These are phyloP conservation scores for Pristis pectinata DNA, from an alignment of 2,797 vertebrate genomes.

Conservation along the genomic window DNA sequence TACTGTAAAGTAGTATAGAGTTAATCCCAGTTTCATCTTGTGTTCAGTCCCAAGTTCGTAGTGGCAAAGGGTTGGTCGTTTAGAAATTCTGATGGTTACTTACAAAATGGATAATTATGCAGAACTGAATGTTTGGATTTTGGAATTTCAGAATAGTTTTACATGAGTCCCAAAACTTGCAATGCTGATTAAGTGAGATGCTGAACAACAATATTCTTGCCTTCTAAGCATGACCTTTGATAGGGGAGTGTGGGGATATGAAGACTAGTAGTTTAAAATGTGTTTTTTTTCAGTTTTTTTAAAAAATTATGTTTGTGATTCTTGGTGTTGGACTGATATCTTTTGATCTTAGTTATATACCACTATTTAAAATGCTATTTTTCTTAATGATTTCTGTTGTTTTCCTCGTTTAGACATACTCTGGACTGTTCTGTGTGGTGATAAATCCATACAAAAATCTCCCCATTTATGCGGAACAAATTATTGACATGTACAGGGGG, in stretches of 20 bases:
- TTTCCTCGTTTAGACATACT: constrained; percentile 76
- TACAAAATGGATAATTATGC: neutral
- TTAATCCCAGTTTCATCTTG: neutral
- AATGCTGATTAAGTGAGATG: neutral
- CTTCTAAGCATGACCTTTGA: too few relatives aligned
- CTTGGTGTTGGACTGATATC: too few relatives aligned
- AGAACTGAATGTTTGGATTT: neutral
- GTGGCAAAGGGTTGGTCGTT: neutral
- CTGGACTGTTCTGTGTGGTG: constrained; percentile 97
- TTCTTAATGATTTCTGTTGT: constrained; percentile 32
- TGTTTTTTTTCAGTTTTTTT: too few relatives aligned
- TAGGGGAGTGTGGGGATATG: too few relatives aligned
- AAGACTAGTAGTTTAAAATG: too few relatives aligned
- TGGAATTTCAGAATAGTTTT: neutral
- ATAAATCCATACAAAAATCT: constrained; percentile 99
- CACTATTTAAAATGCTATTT: neutral
- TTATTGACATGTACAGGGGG: constrained; percentile 97
- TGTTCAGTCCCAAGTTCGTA: neutral
- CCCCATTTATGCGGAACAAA: constrained; percentile 96
- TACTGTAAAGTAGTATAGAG: neutral
- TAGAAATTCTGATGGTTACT: neutral
- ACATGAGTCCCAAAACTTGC: neutral
- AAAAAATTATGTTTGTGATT: neutral
- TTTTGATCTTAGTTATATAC: neutral
- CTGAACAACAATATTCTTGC: too few relatives aligned